Evolutionary conservation across 2,113 vertebrate species (phyloP), one percentile per base, ranked within the genome.

Genomic region (Psettodes erumei): DNA sequence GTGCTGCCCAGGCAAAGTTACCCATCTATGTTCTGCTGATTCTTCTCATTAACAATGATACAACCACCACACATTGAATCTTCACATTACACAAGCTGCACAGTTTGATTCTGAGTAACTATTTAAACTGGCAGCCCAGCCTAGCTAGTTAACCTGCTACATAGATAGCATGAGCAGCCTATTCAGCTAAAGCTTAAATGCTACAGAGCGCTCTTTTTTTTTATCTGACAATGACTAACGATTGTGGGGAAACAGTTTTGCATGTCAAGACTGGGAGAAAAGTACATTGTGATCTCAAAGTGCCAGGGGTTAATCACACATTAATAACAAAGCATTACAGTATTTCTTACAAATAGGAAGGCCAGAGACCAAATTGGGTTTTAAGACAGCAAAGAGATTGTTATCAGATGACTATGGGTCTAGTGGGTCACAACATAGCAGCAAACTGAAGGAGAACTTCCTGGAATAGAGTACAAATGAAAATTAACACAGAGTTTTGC

Each of bases 341-440:
- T 15, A 55, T 18, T 42, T 27, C 10, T 54, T 59, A 21, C 66
- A 18, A 68, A 59, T 27, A 19, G 45, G 77, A 55, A 68, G 4
- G 15, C 33, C 23, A 27, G 27, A 59, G 18, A 40, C 56, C 10
- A 45, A 55, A 70, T 38, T 51, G 13, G 11, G 8, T 4, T 51
- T 66, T 33, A 2, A 74, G 19, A 25, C 11, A 32, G 42, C 8
- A 40, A 19, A 13, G 23, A 47, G 15, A 38, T 42, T 25, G 62
- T 59, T n/a, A 38, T 61, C 53, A 51, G 40, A 66, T 56, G 42
- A 54, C 45, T 65, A 21, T 1, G 2, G 38, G 45, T 70, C 8
- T 18, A n/a, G 7, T 8, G 5, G 53, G 45, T 45, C 33, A 53
- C n/a, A 33, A 3, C 0, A 0, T 30, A 43, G 9, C 6, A 25